Evolutionary conservation across 37 sponge, comb jelly and placozoan species (phyloP).

Genomic region (Ephydatia muelleri): DNA sequence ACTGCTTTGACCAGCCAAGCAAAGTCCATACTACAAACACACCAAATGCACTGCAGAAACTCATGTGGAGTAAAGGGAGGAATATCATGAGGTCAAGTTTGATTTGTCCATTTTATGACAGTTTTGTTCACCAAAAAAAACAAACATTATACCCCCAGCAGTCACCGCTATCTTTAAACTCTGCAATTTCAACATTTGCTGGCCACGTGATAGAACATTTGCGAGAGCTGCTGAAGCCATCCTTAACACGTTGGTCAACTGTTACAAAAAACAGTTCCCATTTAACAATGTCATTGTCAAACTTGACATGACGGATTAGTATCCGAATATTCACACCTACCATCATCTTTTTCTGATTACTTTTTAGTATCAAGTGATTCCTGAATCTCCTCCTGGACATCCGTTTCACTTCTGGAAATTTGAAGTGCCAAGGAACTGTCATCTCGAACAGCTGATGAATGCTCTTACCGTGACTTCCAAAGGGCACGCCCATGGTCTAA

Average conservation of each 20-base stretch:
- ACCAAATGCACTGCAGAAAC: not conserved
- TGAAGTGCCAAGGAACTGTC: not conserved
- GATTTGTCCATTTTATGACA: not conserved
- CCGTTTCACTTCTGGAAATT: not conserved
- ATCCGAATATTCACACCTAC: not conserved
- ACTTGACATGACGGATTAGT: not conserved
- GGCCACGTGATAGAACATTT: constrained; percentile 1
- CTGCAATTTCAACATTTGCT: not conserved
- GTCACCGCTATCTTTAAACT: not conserved
- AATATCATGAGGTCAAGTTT: not conserved
- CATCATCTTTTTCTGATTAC: not conserved
- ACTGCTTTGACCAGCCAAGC: not conserved
- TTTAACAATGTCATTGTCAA: not conserved
- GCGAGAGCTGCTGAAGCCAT: not conserved
- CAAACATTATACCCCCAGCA: not conserved
- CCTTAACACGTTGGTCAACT: not conserved
- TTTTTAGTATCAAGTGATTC: not conserved
- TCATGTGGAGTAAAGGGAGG: constrained; percentile 1
- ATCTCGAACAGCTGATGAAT: not conserved
- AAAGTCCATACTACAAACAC: not conserved
- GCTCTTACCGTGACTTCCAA: not conserved
- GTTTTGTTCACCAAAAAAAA: not conserved
- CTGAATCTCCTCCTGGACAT: not conserved
- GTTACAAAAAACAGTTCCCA: not conserved
- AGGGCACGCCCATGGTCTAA: not conserved